These are phyloP conservation scores for Spatula clypeata DNA, from an alignment of 2,797 vertebrate genomes.

Conservation along the genomic window DNA sequence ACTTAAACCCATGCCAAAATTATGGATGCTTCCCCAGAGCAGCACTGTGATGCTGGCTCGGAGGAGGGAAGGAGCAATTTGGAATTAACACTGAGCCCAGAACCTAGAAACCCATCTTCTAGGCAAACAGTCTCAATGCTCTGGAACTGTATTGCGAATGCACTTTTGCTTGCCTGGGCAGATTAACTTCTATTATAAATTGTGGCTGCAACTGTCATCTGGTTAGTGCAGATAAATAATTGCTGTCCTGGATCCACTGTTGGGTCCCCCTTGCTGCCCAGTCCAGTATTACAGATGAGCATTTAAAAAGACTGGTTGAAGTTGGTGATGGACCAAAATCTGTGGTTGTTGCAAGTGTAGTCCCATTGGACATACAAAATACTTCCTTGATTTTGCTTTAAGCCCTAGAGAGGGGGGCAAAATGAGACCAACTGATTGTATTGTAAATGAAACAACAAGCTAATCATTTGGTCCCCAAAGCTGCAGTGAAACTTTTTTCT, in stretches of 20 bases:
- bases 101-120: neutral
- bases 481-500: neutral
- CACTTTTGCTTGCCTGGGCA: conserved; percentile 34
- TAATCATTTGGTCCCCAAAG: conserved; percentile 22
- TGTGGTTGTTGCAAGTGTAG: neutral
- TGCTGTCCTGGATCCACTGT: neutral
- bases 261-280: conserved; percentile 27
- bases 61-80: neutral
- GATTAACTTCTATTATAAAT: neutral
- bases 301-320: neutral
- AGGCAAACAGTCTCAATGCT: neutral
- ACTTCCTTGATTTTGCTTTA: conserved; percentile 14
- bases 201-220: neutral
- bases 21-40: neutral
- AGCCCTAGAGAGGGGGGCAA: neutral
- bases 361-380: neutral
- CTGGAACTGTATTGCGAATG: neutral
- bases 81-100: neutral
- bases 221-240: neutral
- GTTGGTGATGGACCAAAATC: conserved; percentile 31
- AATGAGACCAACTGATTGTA: neutral
- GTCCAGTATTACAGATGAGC: neutral
- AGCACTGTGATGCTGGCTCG: neutral
- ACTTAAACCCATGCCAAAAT: neutral
- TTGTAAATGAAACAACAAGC: neutral